phyloP scores from a whole-genome alignment of 2,113 vertebrate genomes.

The Dunckerocampus dactyliophorus region DNA sequence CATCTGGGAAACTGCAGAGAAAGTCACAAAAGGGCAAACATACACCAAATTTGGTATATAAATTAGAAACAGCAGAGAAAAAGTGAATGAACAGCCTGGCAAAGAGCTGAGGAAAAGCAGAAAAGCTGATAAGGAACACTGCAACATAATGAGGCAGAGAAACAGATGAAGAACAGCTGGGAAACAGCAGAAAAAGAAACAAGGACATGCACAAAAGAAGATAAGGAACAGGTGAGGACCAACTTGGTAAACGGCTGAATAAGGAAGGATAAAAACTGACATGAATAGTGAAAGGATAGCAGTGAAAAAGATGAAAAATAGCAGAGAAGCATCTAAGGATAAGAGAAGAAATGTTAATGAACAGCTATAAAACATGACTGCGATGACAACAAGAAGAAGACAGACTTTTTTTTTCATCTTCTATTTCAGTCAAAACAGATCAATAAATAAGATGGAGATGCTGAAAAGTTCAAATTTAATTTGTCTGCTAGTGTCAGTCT shows the following conservation, averaged over 20 bases:
- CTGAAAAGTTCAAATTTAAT: not conserved
- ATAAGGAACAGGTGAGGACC: not conserved
- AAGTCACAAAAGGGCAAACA: no score
- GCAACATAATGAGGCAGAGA: not conserved
- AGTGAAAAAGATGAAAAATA: no score
- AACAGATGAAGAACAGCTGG: not conserved
- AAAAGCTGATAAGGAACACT: no score
- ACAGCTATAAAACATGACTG: not conserved
- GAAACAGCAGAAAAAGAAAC: not conserved
- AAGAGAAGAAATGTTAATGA: not conserved
- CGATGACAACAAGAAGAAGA: not conserved
- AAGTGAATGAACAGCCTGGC: no score
- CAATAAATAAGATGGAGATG: not conserved
- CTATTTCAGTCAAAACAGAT: not conserved
- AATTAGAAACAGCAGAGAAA: no score
- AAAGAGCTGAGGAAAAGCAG: no score
- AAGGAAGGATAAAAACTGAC: no score
- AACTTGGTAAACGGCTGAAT: no score
- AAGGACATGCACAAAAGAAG: not conserved
- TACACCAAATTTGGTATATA: no score
- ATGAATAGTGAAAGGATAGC: no score
- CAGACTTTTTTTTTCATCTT: not conserved
- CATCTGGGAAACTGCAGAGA: no score
- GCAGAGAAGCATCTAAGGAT: not conserved
- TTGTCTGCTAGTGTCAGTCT: not conserved